These are phyloP conservation scores for Bombyx huttoni DNA, from an alignment of 2,888 invertebrate species.

Conservation along the genomic window DNA sequence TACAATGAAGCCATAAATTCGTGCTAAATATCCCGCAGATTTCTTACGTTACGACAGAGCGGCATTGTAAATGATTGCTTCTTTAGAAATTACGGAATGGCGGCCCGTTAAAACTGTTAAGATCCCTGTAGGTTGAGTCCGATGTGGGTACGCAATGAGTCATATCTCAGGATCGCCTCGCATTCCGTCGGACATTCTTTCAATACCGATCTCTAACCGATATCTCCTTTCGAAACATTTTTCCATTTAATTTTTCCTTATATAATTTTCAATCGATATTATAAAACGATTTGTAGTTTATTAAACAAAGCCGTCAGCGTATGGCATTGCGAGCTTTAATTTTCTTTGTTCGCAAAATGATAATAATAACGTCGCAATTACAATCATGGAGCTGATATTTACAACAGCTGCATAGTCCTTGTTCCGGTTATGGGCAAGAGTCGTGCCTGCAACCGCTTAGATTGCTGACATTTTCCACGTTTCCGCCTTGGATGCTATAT, in stretches of 20 bases:
- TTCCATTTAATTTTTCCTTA: not conserved
- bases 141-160: conserved; percentile 35
- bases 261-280: not conserved
- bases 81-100: conserved; percentile 5
- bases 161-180: conserved; percentile 37
- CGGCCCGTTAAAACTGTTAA: conserved; percentile 32
- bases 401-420: conserved; percentile 67
- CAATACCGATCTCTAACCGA: conserved; percentile 16
- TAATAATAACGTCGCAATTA: conserved; percentile 63
- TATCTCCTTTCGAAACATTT: not conserved
- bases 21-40: not conserved
- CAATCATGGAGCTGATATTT: conserved; percentile 60
- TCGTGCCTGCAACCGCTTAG: conserved; percentile 58
- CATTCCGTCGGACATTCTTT: conserved; percentile 50
- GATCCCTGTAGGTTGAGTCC: conserved; percentile 24
- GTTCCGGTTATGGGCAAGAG: conserved; percentile 67
- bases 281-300: not conserved
- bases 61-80: conserved; percentile 1
- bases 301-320: not conserved
- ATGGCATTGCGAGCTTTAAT: conserved; percentile 28
- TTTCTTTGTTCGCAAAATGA: conserved; percentile 56
- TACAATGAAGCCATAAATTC: not conserved
- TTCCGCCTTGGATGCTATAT: conserved; percentile 64
- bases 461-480: conserved; percentile 68
- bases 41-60: not conserved